Evolutionary conservation across 2,888 invertebrate genomes (phyloP).

Genomic region (Ganaspis brasiliensis): DNA sequence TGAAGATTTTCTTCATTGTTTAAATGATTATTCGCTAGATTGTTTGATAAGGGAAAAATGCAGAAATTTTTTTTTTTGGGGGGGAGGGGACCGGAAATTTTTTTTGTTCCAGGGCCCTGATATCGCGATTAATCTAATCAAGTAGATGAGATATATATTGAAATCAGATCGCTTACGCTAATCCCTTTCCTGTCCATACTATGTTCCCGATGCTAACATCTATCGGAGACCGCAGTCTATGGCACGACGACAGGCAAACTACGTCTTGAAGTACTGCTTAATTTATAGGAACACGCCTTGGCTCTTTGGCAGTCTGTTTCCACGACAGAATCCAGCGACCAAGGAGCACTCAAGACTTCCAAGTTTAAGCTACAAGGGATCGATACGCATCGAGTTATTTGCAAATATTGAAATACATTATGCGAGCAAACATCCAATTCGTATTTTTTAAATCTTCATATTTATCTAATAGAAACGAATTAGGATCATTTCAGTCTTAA

Average conservation of each 20-base stretch:
- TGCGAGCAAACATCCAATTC: no score
- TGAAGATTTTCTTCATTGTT: no score
- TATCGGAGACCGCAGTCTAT: constrained; percentile 7
- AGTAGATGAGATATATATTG: neutral
- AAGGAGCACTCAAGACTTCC: constrained; percentile 33
- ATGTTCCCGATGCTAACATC: constrained; percentile 23
- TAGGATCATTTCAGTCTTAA: no score
- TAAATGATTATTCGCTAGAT: no score
- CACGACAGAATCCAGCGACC: constrained; percentile 16
- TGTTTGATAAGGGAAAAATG: no score
- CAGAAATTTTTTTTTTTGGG: no score
- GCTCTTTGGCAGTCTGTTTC: constrained; percentile 37
- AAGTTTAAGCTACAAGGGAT: constrained; percentile 10
- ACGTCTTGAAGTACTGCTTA: constrained; percentile 35
- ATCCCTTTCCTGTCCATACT: neutral
- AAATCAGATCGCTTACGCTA: constrained; percentile 9
- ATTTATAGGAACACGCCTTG: constrained; percentile 41
- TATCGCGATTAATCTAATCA: neutral
- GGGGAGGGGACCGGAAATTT: no score
- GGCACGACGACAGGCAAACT: constrained; percentile 37
- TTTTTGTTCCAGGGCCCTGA: no score
- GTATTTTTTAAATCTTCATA: neutral
- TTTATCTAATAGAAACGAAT: neutral
- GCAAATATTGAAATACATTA: no score
- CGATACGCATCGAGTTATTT: neutral